These are phyloP conservation scores for Selenia dentaria DNA, from an alignment of 2,888 invertebrate genomes.

Conservation along the genomic window DNA sequence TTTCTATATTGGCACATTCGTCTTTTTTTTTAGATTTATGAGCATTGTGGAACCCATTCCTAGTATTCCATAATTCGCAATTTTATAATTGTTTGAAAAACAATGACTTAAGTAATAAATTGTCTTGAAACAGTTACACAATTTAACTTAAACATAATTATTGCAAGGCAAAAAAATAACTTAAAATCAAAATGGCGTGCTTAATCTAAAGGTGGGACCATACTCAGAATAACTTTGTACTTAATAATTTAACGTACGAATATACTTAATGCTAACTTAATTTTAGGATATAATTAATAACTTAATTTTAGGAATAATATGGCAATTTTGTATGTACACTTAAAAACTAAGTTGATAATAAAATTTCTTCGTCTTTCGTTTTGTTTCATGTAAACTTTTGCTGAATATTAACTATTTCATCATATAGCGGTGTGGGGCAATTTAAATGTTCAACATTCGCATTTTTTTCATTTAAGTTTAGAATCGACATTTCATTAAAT, in stretches of 20 bases:
- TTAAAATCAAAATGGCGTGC: slow-evolving; percentile 26
- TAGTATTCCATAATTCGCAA: too few relatives aligned
- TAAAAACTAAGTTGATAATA: slow-evolving; percentile 17
- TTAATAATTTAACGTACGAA: slow-evolving; percentile 16
- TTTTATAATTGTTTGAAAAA: too few relatives aligned
- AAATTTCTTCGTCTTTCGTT: not conserved
- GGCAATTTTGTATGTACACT: slow-evolving; percentile 33
- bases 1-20: too few relatives aligned
- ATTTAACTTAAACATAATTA: slow-evolving; percentile 28
- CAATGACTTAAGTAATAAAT: too few relatives aligned
- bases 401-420: too few relatives aligned
- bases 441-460: too few relatives aligned
- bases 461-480: too few relatives aligned
- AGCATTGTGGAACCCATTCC: too few relatives aligned
- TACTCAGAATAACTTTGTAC: slow-evolving; percentile 24
- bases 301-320: slow-evolving; percentile 28
- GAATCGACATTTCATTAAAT: too few relatives aligned
- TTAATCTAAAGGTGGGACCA: slow-evolving; percentile 34
- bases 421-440: too few relatives aligned
- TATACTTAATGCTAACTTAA: slow-evolving; percentile 10
- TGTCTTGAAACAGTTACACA: not conserved
- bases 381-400: too few relatives aligned
- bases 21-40: too few relatives aligned
- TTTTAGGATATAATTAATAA: slow-evolving; percentile 5
- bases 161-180: slow-evolving; percentile 24